Conservation (phyloP, 92 coral and sea anemone genomes). For the Actinostola sp. region DNA sequence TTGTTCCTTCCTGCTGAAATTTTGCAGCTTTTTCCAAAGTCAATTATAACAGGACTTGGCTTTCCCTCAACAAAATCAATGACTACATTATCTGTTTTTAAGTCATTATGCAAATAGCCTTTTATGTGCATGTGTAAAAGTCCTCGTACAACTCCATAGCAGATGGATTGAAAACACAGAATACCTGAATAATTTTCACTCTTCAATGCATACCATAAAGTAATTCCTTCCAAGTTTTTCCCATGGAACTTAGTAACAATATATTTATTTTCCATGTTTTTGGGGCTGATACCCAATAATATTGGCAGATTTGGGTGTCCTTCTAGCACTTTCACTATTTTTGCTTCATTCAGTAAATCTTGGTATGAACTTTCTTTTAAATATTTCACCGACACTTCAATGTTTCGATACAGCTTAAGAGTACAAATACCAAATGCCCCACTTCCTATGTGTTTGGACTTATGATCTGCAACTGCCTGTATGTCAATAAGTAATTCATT, state of each 20-base stretch:
- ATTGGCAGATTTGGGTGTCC: constrained; percentile 54
- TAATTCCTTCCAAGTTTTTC: constrained; percentile 6
- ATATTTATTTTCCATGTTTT: constrained; percentile 14
- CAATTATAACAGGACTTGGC: constrained; percentile 39
- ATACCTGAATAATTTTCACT: background rate
- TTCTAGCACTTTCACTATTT: constrained; percentile 24
- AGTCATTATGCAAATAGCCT: constrained; percentile 47
- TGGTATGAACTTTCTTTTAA: constrained; percentile 19
- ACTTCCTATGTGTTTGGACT: constrained; percentile 13
- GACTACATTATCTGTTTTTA: constrained; percentile 46
- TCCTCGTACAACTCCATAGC: constrained; percentile 33
- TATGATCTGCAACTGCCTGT: too few relatives aligned
- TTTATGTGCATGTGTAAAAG: constrained; percentile 38
- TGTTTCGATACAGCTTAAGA: constrained; percentile 19
- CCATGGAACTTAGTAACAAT: constrained; percentile 64
- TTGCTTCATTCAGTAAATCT: constrained; percentile 44
- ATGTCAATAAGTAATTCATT: background rate
- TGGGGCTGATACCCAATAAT: constrained; percentile 49
- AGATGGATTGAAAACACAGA: constrained; percentile 9
- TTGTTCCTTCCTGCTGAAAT: background rate
- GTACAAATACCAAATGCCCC: background rate
- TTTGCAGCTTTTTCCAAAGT: constrained; percentile 57
- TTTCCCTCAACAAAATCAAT: constrained; percentile 27
- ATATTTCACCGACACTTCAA: constrained; percentile 38
- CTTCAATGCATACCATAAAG: constrained; percentile 26